These are phyloP conservation scores for Circaetus gallicus DNA, from an alignment of 2,113 vertebrate species.

Conservation along the genomic window DNA sequence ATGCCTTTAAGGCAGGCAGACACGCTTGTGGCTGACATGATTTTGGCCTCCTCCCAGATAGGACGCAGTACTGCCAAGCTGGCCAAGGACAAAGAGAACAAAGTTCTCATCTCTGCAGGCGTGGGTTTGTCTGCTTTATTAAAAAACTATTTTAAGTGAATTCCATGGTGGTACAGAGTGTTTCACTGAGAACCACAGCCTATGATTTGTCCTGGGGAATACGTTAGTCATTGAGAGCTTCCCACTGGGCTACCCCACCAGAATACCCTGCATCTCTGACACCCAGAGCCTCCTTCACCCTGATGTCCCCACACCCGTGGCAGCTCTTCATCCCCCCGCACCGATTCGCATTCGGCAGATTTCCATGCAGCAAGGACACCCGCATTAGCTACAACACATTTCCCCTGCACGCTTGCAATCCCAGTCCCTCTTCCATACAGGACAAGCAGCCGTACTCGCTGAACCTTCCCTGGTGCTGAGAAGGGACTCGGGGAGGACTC, in stretches of 20 bases:
- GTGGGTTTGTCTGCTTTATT: not conserved
- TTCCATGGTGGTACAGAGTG: not conserved
- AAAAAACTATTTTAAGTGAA: not conserved
- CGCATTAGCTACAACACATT: not conserved
- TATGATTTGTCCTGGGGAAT: not conserved
- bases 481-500: not conserved
- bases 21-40: not conserved
- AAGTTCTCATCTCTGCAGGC: not conserved
- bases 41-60: slow-evolving; percentile 33
- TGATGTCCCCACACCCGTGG: fast-evolving
- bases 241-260: not conserved
- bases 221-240: not conserved
- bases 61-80: not conserved
- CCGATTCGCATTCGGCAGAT: fast-evolving
- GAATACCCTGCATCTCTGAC: not conserved
- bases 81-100: slow-evolving; percentile 36
- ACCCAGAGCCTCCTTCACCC: not conserved
- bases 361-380: not conserved
- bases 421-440: not conserved
- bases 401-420: not conserved
- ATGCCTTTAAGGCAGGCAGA: not conserved
- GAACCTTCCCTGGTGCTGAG: not conserved
- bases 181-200: not conserved
- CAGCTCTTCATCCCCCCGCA: not conserved
- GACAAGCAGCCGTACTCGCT: not conserved